These are phyloP conservation scores for Poeciliopsis paucimaculata DNA, from an alignment of 2,797 vertebrate species.

Conservation along the genomic window DNA sequence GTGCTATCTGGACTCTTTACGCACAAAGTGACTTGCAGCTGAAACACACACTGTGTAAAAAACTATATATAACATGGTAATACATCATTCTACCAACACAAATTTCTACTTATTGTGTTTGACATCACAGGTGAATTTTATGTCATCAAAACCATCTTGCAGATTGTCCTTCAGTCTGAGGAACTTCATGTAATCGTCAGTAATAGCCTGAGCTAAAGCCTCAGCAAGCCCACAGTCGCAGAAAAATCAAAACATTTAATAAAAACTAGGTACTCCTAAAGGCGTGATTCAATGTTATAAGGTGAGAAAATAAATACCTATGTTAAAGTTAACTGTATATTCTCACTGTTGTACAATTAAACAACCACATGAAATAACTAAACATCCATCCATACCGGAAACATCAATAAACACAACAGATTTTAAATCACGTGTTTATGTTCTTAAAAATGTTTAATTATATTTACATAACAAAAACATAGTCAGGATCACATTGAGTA, in stretches of 20 bases:
- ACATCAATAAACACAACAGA: constrained; percentile 32
- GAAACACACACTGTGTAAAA: background rate
- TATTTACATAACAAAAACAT: constrained; percentile 78
- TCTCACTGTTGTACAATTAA: background rate
- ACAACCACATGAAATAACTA: background rate
- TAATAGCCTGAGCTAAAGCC: background rate
- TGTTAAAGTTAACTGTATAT: background rate
- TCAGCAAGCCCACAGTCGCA: background rate
- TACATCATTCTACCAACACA: background rate
- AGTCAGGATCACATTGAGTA: constrained; percentile 60
- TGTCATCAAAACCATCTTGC: background rate
- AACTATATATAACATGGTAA: background rate
- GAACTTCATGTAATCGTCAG: background rate
- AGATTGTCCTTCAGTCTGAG: background rate
- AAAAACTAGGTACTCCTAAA: too few species aligned
- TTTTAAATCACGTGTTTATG: constrained; percentile 61
- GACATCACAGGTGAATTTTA: background rate
- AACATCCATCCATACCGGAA: background rate
- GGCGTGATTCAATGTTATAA: background rate
- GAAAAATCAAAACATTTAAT: too few species aligned
- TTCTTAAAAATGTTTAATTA: constrained; percentile 77
- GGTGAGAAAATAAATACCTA: background rate
- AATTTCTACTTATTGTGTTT: background rate
- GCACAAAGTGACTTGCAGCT: background rate
- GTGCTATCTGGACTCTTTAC: background rate